phyloP scores from a whole-genome alignment of 1,140 invertebrate species.

The Eurosta solidaginis region DNA sequence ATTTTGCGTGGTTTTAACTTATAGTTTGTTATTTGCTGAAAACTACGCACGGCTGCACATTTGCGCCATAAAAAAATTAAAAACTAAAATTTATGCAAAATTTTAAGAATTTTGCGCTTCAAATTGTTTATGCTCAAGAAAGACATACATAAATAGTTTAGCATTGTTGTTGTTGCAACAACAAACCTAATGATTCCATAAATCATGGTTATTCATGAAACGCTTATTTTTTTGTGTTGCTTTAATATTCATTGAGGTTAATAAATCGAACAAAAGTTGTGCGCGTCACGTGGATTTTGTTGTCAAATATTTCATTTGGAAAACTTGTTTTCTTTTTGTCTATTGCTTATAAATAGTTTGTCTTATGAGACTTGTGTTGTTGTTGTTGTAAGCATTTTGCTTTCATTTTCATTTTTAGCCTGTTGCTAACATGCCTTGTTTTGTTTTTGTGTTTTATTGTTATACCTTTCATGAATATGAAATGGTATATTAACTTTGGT shows the following conservation, averaged over 20 bases:
- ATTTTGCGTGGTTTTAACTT: not conserved
- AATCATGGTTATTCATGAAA: not conserved
- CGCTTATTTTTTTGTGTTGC: not conserved
- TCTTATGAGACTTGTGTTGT: not conserved
- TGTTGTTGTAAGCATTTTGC: not conserved
- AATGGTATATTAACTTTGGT: no score
- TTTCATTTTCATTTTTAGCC: not conserved
- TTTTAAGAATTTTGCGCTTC: not conserved
- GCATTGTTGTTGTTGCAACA: not conserved
- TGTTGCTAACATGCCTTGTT: constrained; percentile 11
- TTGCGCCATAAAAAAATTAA: not conserved
- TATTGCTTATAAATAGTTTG: not conserved
- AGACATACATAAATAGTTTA: not conserved
- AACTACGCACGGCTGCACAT: not conserved
- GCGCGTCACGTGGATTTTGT: not conserved
- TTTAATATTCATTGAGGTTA: not conserved
- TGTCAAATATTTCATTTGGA: not conserved
- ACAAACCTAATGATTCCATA: not conserved
- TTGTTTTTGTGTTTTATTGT: no score
- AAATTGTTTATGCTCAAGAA: not conserved
- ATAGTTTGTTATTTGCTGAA: not conserved
- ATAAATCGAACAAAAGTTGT: not conserved
- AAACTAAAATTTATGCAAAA: not conserved
- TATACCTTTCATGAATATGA: no score
- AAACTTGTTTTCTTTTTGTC: not conserved